phyloP scores from a whole-genome alignment of 2,888 invertebrate genomes.

The Tryphoninae sp. region DNA sequence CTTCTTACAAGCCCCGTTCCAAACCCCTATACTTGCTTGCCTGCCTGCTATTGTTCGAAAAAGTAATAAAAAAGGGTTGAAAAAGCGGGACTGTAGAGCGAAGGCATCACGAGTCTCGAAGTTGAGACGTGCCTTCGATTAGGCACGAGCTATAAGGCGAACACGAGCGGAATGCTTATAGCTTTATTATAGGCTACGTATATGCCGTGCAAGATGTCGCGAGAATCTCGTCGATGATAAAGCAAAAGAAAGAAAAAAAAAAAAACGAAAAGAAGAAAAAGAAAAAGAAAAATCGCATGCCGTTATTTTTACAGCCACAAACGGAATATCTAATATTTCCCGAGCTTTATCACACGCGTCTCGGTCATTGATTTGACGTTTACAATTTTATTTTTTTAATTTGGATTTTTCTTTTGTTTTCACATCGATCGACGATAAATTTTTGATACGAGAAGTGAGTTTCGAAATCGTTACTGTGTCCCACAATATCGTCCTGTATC shows the following conservation, averaged over 20 bases:
- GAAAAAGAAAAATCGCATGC: background rate
- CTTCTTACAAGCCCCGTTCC: background rate
- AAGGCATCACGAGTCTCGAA: slow-evolving; percentile 19
- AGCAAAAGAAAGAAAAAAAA: background rate
- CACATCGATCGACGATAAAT: too few relatives aligned
- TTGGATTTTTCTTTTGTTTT: background rate
- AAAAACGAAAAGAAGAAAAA: background rate
- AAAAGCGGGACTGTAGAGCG: slow-evolving; percentile 32
- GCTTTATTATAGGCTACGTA: background rate
- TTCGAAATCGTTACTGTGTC: background rate
- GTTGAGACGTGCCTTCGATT: slow-evolving; percentile 29
- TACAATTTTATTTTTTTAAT: background rate
- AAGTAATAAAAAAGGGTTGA: slow-evolving; percentile 65
- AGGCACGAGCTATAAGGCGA: background rate
- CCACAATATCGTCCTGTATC: background rate
- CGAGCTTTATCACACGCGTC: too few relatives aligned
- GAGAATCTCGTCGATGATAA: slow-evolving; percentile 9
- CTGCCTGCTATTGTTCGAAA: slow-evolving; percentile 64
- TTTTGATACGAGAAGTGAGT: background rate
- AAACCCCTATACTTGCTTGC: background rate
- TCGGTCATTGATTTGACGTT: too few relatives aligned
- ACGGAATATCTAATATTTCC: background rate
- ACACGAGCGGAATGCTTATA: slow-evolving; percentile 25
- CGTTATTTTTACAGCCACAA: background rate
- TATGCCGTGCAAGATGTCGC: background rate